A percentile compares a stretch with the other conserved stretches of the same genome.
Evolutionary conservation across 2,113 vertebrate species (phyloP).

Genomic region (Siniperca chuatsi): DNA sequence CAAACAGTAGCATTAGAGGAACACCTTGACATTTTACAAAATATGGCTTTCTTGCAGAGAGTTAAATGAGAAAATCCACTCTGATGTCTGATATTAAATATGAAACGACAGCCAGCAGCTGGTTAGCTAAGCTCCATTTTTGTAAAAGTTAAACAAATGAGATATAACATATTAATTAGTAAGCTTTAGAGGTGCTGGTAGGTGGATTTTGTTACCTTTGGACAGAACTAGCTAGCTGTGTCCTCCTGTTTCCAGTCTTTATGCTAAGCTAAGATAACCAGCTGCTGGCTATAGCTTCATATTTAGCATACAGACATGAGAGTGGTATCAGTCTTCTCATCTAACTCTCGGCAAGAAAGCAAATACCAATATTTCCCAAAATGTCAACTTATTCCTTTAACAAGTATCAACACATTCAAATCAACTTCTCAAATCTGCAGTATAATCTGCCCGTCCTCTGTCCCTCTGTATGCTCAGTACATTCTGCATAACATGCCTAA

Average conservation of each 20-base stretch:
- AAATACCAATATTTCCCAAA: not conserved
- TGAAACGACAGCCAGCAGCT: not conserved
- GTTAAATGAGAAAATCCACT: not conserved
- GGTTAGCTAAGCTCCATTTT: not conserved
- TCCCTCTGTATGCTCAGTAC: no score
- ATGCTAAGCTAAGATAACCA: not conserved
- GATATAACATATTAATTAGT: not conserved
- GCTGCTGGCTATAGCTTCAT: not conserved
- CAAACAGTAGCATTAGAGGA: not conserved
- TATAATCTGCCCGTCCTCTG: not conserved
- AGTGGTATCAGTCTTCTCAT: not conserved
- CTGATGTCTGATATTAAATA: conserved; percentile 1
- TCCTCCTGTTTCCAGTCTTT: not conserved
- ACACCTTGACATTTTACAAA: not conserved
- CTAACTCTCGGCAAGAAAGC: not conserved
- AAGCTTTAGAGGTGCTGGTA: not conserved
- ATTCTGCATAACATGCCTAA: not conserved
- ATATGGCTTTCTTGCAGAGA: not conserved
- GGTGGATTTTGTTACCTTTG: not conserved
- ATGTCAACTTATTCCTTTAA: not conserved
- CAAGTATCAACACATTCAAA: not conserved
- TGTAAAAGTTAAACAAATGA: not conserved
- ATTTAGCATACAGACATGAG: not conserved
- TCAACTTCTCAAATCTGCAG: not conserved
- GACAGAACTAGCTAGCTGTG: not conserved